Evolutionary conservation across 2,797 vertebrate genomes (phyloP).

Genomic region (Tragelaphus oryx): DNA sequence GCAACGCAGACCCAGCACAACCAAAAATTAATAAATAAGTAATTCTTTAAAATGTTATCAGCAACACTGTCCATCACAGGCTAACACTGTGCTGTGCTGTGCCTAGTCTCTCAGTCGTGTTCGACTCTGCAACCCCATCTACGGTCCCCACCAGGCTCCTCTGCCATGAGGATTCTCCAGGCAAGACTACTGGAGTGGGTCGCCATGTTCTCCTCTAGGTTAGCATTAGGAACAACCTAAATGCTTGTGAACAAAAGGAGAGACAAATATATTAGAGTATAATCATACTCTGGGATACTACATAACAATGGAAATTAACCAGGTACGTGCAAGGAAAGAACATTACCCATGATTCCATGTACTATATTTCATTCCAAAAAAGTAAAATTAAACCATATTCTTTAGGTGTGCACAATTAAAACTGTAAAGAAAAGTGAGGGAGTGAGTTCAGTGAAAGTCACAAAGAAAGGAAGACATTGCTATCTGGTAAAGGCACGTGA

Average conservation of each 20-base stretch:
- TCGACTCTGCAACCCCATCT: background rate
- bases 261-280: background rate
- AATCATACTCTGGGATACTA: background rate
- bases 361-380: background rate
- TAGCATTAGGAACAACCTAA: background rate
- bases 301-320: background rate
- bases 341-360: background rate
- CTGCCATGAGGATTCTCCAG: background rate
- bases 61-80: background rate
- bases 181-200: background rate
- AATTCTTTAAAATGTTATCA: background rate
- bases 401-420: background rate
- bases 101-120: background rate
- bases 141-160: background rate
- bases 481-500: background rate
- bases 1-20: background rate
- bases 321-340: background rate
- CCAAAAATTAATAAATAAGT: background rate
- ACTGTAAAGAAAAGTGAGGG: background rate
- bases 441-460: background rate
- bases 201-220: background rate
- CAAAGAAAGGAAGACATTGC: background rate
- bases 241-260: background rate
- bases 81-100: background rate
- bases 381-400: background rate